Base-by-base conservation (phyloP, 2,888 invertebrate genomes). In the Drosophila stalkeri region DNA sequence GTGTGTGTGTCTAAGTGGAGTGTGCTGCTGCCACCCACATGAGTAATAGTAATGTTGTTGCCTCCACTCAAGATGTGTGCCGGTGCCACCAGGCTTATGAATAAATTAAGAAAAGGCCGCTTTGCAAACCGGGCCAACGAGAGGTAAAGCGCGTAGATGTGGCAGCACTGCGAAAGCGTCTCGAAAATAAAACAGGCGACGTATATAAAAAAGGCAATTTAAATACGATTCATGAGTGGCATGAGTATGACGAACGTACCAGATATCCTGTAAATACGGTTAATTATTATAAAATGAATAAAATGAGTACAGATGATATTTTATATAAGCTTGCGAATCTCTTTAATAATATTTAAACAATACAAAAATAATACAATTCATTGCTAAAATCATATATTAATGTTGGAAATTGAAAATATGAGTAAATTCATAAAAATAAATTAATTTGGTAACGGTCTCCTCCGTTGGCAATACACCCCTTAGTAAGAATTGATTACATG, bases 11-110 rank as follows among this genome's bases (percentile, higher is more conserved):
- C 49, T 55, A 62, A 72, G 64, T 63, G 49, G 64, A 51, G 72
- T 83, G 78, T 84, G 84, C 70, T 51, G 66, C 66, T 46, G 37
- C 68, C 69, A 51, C 70, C 70, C 75, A 86, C 75, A 85, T 85
- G 85, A 90, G 90, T 86, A 88, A 85, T 85, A 86, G 85, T 86
- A 90, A 85, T 90, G 90, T 86, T 90, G 90, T 86, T 90, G 86
- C 86, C 76, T 56, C 67, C 68, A 70, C 81, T 77, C 65, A 80
- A 77, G 77, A 77, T 80, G 72, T 77, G 77, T 80, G 72, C 70
- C 75, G 51, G 55, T 80, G 72, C 81, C 90, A 89, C 68, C 76
- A 75, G 89, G 89, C 90, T 88, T 90, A 90, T 88, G 88, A 88
- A 88, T 88, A 88, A 90, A 89, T 89, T 89, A 89, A 86, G 82